Conservation (phyloP, 2,888 invertebrate genomes). For the Nymphalis urticae region DNA sequence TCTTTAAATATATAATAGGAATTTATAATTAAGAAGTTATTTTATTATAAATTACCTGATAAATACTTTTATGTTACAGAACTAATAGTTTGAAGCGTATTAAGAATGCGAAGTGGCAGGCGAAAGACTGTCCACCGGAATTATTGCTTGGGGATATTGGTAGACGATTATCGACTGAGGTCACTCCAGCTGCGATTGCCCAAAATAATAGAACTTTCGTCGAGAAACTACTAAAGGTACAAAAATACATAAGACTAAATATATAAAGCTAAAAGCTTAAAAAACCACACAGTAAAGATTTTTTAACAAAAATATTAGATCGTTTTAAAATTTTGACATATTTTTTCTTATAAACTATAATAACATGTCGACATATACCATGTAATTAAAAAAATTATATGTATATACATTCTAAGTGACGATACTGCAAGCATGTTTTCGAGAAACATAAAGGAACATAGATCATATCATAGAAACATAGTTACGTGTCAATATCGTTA, state of each 20-base stretch:
- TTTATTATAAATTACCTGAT: slow-evolving; percentile 16
- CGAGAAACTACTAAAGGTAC: slow-evolving; percentile 96
- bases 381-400: too few relatives aligned
- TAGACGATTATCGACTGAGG: slow-evolving; percentile 83
- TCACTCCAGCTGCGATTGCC: slow-evolving; percentile 94
- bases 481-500: too few relatives aligned
- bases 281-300: too few relatives aligned
- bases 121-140: slow-evolving; percentile 82
- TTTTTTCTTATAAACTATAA: too few relatives aligned
- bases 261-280: not conserved
- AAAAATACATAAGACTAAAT: not conserved
- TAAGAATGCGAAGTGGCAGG: slow-evolving; percentile 83
- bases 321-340: too few relatives aligned
- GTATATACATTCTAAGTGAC: too few relatives aligned
- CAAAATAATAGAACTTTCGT: slow-evolving; percentile 99
- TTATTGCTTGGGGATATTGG: slow-evolving; percentile 72
- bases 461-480: too few relatives aligned
- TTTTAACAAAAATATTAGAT: too few relatives aligned
- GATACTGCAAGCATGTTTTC: not conserved
- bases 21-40: not conserved
- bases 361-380: too few relatives aligned
- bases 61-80: slow-evolving; percentile 56
- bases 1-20: slow-evolving; percentile 33
- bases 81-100: slow-evolving; percentile 83
- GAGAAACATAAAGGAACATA: not conserved